Evolutionary conservation across 2,113 vertebrate species (phyloP), one percentile per base, ranked within the genome.

Genomic region (Paramisgurnus dabryanus): DNA sequence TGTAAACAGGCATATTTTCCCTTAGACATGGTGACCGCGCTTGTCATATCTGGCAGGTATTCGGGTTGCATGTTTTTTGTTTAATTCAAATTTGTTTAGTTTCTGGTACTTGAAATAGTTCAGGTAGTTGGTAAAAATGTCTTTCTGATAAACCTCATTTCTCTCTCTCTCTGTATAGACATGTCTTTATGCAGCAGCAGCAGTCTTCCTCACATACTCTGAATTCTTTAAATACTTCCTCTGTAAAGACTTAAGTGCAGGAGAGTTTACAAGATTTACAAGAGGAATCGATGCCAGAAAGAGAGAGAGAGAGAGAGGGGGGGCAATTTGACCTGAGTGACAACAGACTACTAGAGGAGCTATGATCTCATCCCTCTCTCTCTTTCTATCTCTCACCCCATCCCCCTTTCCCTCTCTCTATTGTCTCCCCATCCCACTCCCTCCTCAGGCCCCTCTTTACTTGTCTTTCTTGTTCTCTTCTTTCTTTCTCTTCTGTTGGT

Each of bases 341-440:
- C 92, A 94, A 91, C 92, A 93, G 91, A 92, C 93, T 94, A 92
- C 86, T 85, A 93, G 92, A 94, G 87, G 85, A 93, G 92, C 92
- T 89, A 94, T 94, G 93, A 94, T 92, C 93, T 94, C 92, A 94
- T 93, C 89, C 72, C 83, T 84, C 88, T 80, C 86, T 86, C 88
- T 34, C 27, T 70, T 82, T 84, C 88, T 80, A 86, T 86, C 85
- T 85, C 66, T 76, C 65, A 80, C 76, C 84, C 83, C 74, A 81
- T 84, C 73, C 76, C 72, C 50, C 57, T 72, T 67, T 60, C 55
- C 61, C 71, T 80, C 60, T 73, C 78, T 65, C 63, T 76, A 69
- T 87, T 80, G 81, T 83, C 85, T 84, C 85, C 84, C 83, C 81
- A 4, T 69, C 49, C 89, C 89, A 90, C 87, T 90, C 89, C 87